A percentile compares a stretch with the other conserved stretches of the same genome.
Evolutionary conservation across 2,888 invertebrate species (phyloP).

Genomic region (Autographa pulchrina): DNA sequence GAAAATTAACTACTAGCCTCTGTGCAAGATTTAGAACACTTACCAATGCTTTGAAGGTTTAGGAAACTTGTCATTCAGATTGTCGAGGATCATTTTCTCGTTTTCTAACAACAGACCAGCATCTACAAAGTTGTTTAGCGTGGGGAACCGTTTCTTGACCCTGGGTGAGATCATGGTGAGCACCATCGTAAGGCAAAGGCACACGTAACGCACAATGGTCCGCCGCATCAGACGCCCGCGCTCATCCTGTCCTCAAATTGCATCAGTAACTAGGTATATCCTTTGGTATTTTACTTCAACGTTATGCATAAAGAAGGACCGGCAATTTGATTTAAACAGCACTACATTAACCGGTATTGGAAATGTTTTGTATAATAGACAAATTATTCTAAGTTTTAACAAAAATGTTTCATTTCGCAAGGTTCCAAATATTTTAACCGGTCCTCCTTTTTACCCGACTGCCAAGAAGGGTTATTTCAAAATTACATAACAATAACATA

Average conservation of each 20-base stretch:
- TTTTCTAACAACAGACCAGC: constrained; percentile 95
- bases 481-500: too few relatives aligned
- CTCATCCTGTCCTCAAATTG: constrained; percentile 90
- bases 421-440: too few relatives aligned
- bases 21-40: constrained; percentile 44
- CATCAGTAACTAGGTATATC: constrained; percentile 53
- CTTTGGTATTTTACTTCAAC: constrained; percentile 16
- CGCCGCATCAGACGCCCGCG: constrained; percentile 94
- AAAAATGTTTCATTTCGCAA: too few relatives aligned
- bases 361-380: too few relatives aligned
- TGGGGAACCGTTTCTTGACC: constrained; percentile 97
- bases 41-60: constrained; percentile 96
- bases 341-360: too few relatives aligned
- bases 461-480: too few relatives aligned
- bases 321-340: background rate
- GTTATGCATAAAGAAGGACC: background rate
- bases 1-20: background rate
- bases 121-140: constrained; percentile 94
- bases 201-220: constrained; percentile 95
- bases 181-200: constrained; percentile 96
- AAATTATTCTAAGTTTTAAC: too few relatives aligned
- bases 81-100: constrained; percentile 94
- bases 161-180: constrained; percentile 95
- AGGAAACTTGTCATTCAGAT: constrained; percentile 94
- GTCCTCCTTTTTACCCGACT: too few relatives aligned